Evolutionary conservation across 2,113 vertebrate species (phyloP).

Genomic region (Coptodon bakossiorum): DNA sequence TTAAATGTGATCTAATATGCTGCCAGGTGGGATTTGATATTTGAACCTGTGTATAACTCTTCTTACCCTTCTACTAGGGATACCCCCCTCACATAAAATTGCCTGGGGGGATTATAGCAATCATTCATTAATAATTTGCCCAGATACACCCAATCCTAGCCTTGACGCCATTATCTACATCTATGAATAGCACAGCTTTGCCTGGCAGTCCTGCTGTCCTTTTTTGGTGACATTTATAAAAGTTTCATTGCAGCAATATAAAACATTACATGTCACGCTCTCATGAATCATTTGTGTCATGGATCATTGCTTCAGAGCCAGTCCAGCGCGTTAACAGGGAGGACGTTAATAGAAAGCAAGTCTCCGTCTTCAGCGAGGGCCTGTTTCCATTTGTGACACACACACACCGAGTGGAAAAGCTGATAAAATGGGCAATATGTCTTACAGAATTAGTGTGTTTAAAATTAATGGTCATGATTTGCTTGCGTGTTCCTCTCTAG

Average conservation of each 20-base stretch:
- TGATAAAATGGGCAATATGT: slow-evolving; percentile 8
- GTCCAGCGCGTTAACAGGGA: not conserved
- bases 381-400: not conserved
- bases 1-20: not conserved
- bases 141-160: not conserved
- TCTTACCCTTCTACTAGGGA: not conserved
- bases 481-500: not conserved
- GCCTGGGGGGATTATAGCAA: not conserved
- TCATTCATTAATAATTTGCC: not conserved
- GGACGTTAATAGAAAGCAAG: slow-evolving; percentile 4
- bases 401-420: not conserved
- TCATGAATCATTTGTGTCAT: slow-evolving; percentile 61
- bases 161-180: not conserved
- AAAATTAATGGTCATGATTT: not conserved
- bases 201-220: not conserved
- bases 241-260: slow-evolving; percentile 57
- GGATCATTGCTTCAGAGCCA: slow-evolving; percentile 45
- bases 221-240: slow-evolving; percentile 59
- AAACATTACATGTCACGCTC: slow-evolving; percentile 51
- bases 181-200: slow-evolving; percentile 14
- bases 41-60: not conserved
- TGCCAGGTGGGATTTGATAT: not conserved
- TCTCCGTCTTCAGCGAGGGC: not conserved
- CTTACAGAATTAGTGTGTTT: not conserved
- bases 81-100: not conserved